These are phyloP conservation scores for Hypomecis atomaria DNA, from an alignment of 2,888 invertebrate genomes.

Conservation along the genomic window DNA sequence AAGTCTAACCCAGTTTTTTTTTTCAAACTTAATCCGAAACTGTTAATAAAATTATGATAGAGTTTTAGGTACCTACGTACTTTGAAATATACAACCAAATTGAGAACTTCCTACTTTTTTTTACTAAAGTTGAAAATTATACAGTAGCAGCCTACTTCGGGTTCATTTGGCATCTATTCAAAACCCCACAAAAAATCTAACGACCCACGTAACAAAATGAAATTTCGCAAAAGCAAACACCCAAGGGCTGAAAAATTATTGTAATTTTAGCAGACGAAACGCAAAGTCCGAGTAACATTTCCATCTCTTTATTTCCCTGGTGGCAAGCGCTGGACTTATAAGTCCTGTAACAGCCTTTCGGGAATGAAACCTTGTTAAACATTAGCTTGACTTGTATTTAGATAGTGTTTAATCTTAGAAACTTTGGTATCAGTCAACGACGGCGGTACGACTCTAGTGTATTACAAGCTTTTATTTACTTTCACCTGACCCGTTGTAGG, in stretches of 20 bases:
- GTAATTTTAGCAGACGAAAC: conserved; percentile 54
- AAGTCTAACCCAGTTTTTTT: no score
- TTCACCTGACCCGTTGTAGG: no score
- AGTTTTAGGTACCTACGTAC: no score
- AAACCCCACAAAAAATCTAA: conserved; percentile 2
- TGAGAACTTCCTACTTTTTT: background rate
- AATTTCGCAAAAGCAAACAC: conserved; percentile 35
- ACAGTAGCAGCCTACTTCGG: background rate
- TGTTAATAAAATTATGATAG: no score
- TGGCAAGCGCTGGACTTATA: conserved; percentile 62
- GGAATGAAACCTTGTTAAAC: conserved; percentile 64
- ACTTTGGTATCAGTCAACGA: conserved; percentile 55
- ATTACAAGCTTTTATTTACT: background rate
- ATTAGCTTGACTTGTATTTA: conserved; percentile 60
- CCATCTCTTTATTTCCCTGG: conserved; percentile 71
- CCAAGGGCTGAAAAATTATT: conserved; percentile 49
- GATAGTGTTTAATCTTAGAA: conserved; percentile 63
- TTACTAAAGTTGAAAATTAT: background rate
- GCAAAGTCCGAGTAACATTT: conserved; percentile 62
- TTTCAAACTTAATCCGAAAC: no score
- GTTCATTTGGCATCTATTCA: conserved; percentile 4
- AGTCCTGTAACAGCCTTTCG: conserved; percentile 58
- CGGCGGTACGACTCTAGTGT: conserved; percentile 44
- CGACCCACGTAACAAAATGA: conserved; percentile 36
- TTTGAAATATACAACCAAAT: no score